Evolutionary conservation across 2,888 invertebrate species (phyloP).

Genomic region (Drosophila rubida): DNA sequence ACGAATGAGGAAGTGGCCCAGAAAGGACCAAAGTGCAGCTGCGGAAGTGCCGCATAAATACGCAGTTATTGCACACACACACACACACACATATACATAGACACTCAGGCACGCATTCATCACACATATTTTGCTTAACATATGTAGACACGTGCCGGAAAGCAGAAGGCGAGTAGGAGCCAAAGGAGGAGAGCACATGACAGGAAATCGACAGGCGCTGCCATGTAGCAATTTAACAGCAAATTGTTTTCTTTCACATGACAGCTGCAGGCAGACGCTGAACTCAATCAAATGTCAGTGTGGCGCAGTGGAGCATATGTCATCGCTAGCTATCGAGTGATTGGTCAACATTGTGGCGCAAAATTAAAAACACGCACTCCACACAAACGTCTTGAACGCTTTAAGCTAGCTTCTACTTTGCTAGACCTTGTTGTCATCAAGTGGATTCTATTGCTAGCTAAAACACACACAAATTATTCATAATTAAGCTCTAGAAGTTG

Average conservation of each 20-base stretch:
- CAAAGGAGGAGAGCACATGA: slow-evolving; percentile 42
- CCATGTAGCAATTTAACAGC: slow-evolving; percentile 69
- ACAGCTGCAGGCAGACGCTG: slow-evolving; percentile 56
- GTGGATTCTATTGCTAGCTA: no score
- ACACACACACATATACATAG: slow-evolving; percentile 3
- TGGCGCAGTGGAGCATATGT: slow-evolving; percentile 35
- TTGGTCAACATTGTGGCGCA: slow-evolving; percentile 34
- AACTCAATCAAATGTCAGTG: slow-evolving; percentile 53
- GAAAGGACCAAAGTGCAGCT: slow-evolving; percentile 33
- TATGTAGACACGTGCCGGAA: slow-evolving; percentile 18
- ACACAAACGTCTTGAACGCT: background rate
- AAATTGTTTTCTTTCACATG: slow-evolving; percentile 72
- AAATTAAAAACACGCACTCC: slow-evolving; percentile 21
- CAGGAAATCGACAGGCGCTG: slow-evolving; percentile 66
- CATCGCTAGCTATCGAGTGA: slow-evolving; percentile 15
- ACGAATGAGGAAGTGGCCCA: slow-evolving; percentile 27
- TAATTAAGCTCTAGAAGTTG: no score
- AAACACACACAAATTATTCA: background rate
- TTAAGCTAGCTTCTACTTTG: no score
- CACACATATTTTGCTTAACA: slow-evolving; percentile 19
- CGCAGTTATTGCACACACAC: slow-evolving; percentile 48
- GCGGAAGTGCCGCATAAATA: slow-evolving; percentile 58
- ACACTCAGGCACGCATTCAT: background rate
- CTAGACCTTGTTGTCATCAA: no score
- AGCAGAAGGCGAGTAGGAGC: slow-evolving; percentile 5